Evolutionary conservation across 2,113 vertebrate genomes (phyloP).

Genomic region (Callorhinus ursinus): DNA sequence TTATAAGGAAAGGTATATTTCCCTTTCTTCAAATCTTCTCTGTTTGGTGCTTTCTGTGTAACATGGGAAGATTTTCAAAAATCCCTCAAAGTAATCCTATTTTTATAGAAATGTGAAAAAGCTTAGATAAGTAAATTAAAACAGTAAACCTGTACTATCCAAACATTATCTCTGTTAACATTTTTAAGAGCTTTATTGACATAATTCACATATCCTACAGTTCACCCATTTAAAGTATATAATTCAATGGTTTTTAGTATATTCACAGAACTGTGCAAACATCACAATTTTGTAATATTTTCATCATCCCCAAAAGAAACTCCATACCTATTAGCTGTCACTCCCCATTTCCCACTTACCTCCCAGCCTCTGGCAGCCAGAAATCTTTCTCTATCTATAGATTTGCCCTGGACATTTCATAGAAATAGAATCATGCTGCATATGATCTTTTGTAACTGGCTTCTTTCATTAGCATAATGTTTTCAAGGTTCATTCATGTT

Average conservation of each 20-base stretch:
- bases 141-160: not conserved
- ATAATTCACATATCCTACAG: not conserved
- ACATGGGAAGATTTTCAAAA: not conserved
- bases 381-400: not conserved
- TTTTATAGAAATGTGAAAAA: constrained; percentile 14
- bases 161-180: not conserved
- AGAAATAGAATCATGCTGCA: not conserved
- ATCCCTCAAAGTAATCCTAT: constrained; percentile 5
- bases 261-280: not conserved
- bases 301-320: not conserved
- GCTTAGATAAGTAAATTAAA: not conserved
- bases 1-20: constrained; percentile 14
- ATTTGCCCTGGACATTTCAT: not conserved
- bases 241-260: not conserved
- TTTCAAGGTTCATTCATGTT: not conserved
- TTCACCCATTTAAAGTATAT: not conserved
- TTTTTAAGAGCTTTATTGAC: constrained; percentile 8
- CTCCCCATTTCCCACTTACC: not conserved
- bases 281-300: not conserved
- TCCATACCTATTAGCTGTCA: not conserved
- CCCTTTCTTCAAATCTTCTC: not conserved
- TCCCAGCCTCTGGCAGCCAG: not conserved
- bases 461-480: not conserved
- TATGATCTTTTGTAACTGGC: not conserved
- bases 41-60: constrained; percentile 39